Evolutionary conservation across 2,797 vertebrate genomes (phyloP).

Genomic region (Alfaro cultratus): DNA sequence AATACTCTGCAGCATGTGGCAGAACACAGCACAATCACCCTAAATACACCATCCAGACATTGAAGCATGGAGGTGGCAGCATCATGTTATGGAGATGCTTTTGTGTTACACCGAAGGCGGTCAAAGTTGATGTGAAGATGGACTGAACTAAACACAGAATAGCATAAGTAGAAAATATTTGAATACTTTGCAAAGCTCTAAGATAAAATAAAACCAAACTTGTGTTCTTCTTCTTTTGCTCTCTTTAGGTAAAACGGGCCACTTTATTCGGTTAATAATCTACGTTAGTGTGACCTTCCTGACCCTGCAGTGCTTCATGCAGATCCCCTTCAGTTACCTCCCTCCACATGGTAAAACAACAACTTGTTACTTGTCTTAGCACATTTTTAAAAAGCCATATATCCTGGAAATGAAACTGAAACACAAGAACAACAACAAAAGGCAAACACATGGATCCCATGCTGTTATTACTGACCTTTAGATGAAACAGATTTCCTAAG

Average conservation of each 20-base stretch:
- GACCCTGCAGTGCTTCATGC: slow-evolving; percentile 79
- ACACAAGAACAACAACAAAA: neutral
- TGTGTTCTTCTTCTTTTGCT: slow-evolving; percentile 5
- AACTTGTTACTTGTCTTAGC: neutral
- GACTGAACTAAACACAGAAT: neutral
- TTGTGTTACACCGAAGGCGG: neutral
- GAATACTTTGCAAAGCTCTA: neutral
- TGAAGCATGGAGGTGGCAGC: neutral
- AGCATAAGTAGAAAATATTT: neutral
- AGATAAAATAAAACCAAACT: neutral
- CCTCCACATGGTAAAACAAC: slow-evolving; percentile 70
- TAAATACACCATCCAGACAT: neutral
- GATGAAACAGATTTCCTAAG: neutral
- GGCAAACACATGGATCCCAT: neutral
- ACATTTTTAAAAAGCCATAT: neutral
- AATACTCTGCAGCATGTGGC: neutral
- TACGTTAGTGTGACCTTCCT: slow-evolving; percentile 77
- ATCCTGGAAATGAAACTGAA: neutral
- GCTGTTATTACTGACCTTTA: neutral
- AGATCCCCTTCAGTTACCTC: slow-evolving; percentile 77
- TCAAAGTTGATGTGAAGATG: neutral
- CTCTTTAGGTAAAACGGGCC: slow-evolving; percentile 72
- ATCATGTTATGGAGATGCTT: neutral
- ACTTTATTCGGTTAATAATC: slow-evolving; percentile 71
- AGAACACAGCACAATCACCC: neutral